Conservation (phyloP, 2,797 vertebrate genomes). For the Moxostoma hubbsi region DNA sequence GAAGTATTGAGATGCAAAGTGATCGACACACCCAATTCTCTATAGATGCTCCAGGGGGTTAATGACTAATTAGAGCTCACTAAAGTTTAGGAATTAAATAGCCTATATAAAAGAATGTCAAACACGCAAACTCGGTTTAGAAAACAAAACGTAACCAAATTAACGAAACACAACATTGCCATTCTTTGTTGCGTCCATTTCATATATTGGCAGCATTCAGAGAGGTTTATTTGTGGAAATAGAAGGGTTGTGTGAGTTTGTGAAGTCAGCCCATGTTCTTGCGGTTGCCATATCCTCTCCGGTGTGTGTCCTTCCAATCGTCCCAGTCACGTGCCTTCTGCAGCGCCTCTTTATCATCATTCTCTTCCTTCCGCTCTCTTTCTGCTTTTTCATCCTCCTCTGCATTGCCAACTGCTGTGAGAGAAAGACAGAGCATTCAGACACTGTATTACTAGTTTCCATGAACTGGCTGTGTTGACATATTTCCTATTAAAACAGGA, state of each 20-base stretch:
- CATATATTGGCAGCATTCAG: slow-evolving; percentile 31
- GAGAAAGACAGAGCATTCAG: not conserved
- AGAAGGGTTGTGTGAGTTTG: not conserved
- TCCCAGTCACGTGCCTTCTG: slow-evolving; percentile 88
- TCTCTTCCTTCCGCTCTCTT: slow-evolving; percentile 79
- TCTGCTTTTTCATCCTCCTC: slow-evolving; percentile 78
- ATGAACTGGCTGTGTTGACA: no score
- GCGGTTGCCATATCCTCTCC: slow-evolving; percentile 91
- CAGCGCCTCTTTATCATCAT: slow-evolving; percentile 80
- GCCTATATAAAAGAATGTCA: slow-evolving; percentile 18
- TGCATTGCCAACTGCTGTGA: slow-evolving; percentile 60
- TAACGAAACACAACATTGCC: slow-evolving; percentile 19
- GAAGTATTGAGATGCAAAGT: not conserved
- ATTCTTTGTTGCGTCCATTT: slow-evolving; percentile 17
- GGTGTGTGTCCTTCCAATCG: slow-evolving; percentile 93
- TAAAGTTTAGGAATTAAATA: slow-evolving; percentile 5
- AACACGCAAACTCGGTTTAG: not conserved
- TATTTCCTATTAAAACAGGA: no score
- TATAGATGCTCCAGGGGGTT: slow-evolving; percentile 7
- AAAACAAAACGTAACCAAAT: not conserved
- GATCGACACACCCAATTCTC: not conserved
- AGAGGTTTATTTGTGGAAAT: slow-evolving; percentile 34
- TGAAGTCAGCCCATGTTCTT: slow-evolving; percentile 90
- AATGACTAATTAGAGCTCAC: slow-evolving; percentile 4
- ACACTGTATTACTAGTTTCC: not conserved